Evolutionary conservation across 2,113 vertebrate genomes (phyloP).

Genomic region (Ctenodactylus gundi): DNA sequence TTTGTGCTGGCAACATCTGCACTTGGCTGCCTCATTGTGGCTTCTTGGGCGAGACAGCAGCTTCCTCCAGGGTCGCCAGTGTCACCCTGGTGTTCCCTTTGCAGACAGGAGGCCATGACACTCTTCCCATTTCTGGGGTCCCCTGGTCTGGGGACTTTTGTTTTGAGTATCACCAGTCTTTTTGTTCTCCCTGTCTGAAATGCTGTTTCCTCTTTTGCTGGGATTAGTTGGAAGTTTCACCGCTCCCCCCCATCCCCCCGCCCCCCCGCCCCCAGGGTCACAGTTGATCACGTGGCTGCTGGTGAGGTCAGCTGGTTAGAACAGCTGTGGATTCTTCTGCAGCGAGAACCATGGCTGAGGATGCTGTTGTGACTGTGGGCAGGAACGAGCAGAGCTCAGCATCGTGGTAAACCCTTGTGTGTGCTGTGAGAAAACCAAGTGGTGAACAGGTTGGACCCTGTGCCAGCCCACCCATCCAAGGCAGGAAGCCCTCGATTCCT

Average conservation of each 20-base stretch:
- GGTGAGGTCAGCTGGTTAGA: neutral
- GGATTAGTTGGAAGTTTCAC: neutral
- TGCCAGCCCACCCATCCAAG: fast-evolving
- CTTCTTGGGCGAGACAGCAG: neutral
- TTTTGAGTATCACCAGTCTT: neutral
- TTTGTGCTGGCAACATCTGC: neutral
- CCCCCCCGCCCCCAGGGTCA: fast-evolving
- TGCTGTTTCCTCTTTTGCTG: neutral
- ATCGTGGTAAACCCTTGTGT: fast-evolving
- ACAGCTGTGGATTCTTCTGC: neutral
- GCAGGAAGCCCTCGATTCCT: neutral
- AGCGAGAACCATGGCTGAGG: neutral
- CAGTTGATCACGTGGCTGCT: fast-evolving
- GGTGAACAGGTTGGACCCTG: too few relatives aligned
- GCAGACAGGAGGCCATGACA: neutral
- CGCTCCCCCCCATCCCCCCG: too few relatives aligned
- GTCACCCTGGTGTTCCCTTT: neutral
- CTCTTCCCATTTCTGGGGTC: neutral
- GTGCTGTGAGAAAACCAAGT: too few relatives aligned
- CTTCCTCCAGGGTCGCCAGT: neutral
- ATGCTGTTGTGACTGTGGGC: too few relatives aligned
- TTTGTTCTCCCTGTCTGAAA: neutral
- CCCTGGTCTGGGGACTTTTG: fast-evolving
- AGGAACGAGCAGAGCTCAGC: neutral
- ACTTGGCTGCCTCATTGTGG: neutral